A percentile compares a stretch with the other conserved stretches of the same genome.
These are phyloP conservation scores for Podarcis cretensis DNA, from an alignment of 2,113 vertebrate genomes.

Conservation along the genomic window DNA sequence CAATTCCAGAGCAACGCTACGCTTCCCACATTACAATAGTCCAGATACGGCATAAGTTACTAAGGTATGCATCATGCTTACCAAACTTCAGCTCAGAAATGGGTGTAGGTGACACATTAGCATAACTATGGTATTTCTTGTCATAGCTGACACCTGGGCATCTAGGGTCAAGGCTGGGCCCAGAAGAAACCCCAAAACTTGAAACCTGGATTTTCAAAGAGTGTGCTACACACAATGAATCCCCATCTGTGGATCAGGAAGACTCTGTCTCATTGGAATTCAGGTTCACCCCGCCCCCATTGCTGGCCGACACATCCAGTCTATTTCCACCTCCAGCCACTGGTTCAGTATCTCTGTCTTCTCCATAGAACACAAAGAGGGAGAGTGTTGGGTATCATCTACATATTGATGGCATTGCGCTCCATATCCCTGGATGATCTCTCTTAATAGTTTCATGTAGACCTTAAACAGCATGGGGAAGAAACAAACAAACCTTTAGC, in stretches of 20 bases:
- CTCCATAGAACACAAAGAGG: no score
- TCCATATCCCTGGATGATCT: no score
- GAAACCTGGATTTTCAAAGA: background rate
- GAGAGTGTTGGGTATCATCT: no score
- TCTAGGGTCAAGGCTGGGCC: background rate
- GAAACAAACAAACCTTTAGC: background rate
- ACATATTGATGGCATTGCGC: no score
- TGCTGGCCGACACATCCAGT: no score
- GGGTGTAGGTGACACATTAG: background rate
- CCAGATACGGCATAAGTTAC: background rate
- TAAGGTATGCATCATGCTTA: background rate
- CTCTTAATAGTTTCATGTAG: no score
- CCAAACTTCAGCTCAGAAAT: background rate
- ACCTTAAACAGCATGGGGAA: no score
- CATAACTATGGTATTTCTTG: background rate
- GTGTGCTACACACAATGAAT: background rate
- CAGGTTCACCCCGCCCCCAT: no score
- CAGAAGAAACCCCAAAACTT: background rate
- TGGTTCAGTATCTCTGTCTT: no score
- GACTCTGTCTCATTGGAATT: no score
- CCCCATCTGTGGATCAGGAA: background rate
- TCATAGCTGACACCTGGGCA: background rate
- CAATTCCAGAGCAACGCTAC: background rate
- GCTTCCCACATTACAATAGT: background rate
- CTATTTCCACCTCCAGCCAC: no score